These are phyloP conservation scores for Melospiza melodia DNA, from an alignment of 2,113 vertebrate genomes.

Conservation along the genomic window DNA sequence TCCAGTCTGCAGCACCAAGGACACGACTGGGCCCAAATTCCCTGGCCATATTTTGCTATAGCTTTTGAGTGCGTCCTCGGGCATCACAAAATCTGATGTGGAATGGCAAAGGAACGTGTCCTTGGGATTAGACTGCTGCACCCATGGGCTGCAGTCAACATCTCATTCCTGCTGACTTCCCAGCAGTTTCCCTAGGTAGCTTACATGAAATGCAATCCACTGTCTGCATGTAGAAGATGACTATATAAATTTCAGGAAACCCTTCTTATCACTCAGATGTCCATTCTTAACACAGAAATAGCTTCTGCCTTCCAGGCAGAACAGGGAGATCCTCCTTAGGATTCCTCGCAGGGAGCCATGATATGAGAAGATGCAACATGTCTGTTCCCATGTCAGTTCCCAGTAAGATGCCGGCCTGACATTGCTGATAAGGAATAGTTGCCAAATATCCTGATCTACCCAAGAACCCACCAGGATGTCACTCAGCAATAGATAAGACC, in stretches of 20 bases:
- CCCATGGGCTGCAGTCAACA: not conserved
- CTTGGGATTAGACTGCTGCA: not conserved
- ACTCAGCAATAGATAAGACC: not conserved
- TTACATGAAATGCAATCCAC: not conserved
- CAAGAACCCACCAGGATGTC: not conserved
- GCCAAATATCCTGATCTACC: not conserved
- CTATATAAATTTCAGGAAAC: not conserved
- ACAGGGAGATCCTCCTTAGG: not conserved
- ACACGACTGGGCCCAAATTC: not conserved
- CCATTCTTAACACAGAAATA: not conserved
- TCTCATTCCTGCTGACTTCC: not conserved
- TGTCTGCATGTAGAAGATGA: not conserved
- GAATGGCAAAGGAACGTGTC: not conserved
- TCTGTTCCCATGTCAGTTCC: not conserved
- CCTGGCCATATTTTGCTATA: not conserved
- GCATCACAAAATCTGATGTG: not conserved
- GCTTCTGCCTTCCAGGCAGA: not conserved
- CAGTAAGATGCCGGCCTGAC: not conserved
- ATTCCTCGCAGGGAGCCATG: not conserved
- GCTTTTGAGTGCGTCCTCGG: accelerated
- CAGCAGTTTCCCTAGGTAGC: not conserved
- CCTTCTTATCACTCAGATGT: not conserved
- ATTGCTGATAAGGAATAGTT: not conserved
- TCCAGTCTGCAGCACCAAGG: no score
- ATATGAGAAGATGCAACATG: not conserved